These are phyloP conservation scores for Drosophila heteroneura DNA, from an alignment of 2,888 invertebrate genomes.

Conservation along the genomic window DNA sequence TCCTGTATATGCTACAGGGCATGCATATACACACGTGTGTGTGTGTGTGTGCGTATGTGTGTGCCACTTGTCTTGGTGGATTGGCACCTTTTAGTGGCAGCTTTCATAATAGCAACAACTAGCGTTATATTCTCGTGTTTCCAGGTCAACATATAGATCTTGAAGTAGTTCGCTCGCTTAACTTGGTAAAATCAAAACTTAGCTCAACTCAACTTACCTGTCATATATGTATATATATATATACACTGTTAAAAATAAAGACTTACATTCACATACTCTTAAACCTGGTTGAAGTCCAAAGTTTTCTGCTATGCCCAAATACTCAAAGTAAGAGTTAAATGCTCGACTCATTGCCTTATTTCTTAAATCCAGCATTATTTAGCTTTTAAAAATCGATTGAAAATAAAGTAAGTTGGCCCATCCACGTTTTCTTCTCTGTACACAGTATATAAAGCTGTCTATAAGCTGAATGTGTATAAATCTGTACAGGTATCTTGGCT, in stretches of 20 bases:
- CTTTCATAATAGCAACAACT: constrained; percentile 48
- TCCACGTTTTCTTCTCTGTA: neutral
- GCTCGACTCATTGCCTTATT: neutral
- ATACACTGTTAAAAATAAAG: neutral
- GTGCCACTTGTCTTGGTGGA: constrained; percentile 17
- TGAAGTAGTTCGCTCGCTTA: constrained; percentile 28
- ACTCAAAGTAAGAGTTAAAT: neutral
- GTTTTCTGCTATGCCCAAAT: neutral
- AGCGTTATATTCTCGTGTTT: constrained; percentile 16
- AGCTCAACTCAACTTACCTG: neutral
- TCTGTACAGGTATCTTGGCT: constrained; percentile 37
- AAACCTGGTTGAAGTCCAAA: neutral
- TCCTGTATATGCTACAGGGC: constrained; percentile 45
- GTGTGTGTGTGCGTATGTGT: constrained; percentile 25
- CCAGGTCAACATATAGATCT: constrained; percentile 33
- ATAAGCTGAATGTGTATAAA: constrained; percentile 8
- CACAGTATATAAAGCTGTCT: neutral
- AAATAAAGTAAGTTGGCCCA: neutral
- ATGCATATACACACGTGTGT: constrained; percentile 20
- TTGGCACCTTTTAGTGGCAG: constrained; percentile 42
- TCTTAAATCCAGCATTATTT: neutral
- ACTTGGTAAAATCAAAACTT: constrained; percentile 52
- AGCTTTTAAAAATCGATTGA: too few relatives aligned
- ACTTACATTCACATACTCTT: neutral
- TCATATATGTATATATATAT: neutral